Evolutionary conservation across 2,888 invertebrate genomes (phyloP).

Genomic region (Cryptosula pallasiana): DNA sequence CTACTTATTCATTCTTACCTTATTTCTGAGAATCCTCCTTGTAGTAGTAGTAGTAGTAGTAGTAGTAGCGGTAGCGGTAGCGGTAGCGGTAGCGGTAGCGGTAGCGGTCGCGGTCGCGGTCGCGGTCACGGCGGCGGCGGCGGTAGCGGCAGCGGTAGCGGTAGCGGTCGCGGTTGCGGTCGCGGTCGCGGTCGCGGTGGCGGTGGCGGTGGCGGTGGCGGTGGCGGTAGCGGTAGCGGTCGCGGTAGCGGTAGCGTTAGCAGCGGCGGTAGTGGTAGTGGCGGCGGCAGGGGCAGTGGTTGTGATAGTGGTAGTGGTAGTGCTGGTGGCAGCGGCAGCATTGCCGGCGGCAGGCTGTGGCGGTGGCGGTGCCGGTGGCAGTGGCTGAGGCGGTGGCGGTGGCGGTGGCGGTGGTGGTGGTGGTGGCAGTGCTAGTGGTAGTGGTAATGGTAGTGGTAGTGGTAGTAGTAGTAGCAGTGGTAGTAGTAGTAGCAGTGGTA

Average conservation of each 20-base stretch:
- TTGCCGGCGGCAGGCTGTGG: background rate
- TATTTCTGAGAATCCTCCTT: no score
- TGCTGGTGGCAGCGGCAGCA: no score
- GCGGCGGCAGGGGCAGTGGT: background rate
- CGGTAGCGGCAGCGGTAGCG: background rate
- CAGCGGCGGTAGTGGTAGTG: constrained; percentile 21
- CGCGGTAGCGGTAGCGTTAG: background rate
- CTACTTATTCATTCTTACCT: no score
- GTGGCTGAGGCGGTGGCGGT: background rate
- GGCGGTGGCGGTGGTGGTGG: background rate
- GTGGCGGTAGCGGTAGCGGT: background rate
- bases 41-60: no score
- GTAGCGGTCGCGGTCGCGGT: background rate
- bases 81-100: no score
- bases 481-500: constrained; percentile 56
- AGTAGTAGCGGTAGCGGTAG: no score
- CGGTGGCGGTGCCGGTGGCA: background rate
- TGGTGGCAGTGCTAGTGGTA: no score
- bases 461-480: constrained; percentile 7
- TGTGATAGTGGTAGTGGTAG: background rate
- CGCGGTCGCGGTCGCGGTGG: background rate
- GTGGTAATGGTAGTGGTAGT: constrained; percentile 23
- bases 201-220: background rate
- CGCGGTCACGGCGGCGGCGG: background rate
- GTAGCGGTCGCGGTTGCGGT: background rate